A percentile compares a stretch with the other conserved stretches of the same genome.
Conservation (phyloP, 1,140 invertebrate species). For the Drosophila grimshawi region DNA sequence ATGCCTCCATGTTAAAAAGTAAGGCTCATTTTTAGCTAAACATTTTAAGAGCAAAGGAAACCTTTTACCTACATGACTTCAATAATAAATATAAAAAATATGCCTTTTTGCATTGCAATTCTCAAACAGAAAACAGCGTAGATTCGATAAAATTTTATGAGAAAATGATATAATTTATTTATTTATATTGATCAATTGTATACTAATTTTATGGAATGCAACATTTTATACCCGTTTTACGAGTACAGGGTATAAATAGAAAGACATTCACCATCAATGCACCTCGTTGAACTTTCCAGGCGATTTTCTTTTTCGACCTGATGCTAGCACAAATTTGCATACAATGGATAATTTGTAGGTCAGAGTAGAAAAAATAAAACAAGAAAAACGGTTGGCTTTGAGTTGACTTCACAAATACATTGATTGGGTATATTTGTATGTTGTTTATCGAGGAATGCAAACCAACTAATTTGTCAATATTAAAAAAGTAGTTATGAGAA, state of each 20-base stretch:
- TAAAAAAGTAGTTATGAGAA: background rate
- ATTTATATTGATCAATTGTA: background rate
- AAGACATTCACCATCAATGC: background rate
- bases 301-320: background rate
- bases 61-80: no score
- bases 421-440: no score
- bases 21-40: no score
- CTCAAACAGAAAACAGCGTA: no score
- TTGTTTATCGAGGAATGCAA: background rate
- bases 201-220: background rate
- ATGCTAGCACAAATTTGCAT: slow-evolving; percentile 22
- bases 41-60: no score
- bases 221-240: background rate
- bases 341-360: slow-evolving; percentile 24
- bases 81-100: no score
- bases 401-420: background rate
- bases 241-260: background rate
- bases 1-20: no score
- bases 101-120: no score
- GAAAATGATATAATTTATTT: background rate
- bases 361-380: background rate
- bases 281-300: background rate
- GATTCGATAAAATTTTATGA: no score
- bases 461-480: background rate
- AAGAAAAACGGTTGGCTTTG: background rate